These are phyloP conservation scores for Mesocricetus auratus DNA, from an alignment of 2,113 vertebrate genomes.

Conservation along the genomic window DNA sequence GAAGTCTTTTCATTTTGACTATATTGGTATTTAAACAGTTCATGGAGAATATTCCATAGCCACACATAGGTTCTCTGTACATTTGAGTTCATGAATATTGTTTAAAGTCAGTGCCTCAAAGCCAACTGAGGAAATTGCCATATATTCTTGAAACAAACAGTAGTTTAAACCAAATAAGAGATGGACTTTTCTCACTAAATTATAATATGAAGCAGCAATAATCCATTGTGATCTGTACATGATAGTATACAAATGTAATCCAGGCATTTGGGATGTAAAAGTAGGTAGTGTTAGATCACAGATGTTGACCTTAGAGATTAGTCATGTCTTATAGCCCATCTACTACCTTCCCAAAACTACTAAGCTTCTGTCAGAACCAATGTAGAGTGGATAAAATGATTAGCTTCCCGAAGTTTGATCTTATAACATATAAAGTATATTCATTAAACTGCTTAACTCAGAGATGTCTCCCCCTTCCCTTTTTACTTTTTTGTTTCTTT, in stretches of 20 bases:
- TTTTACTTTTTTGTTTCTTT: no score
- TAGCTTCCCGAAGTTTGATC: background rate
- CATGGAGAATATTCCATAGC: constrained; percentile 43
- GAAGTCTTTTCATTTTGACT: background rate
- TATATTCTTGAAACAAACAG: constrained; percentile 17
- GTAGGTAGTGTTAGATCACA: background rate
- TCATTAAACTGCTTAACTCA: background rate
- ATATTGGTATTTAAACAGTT: constrained; percentile 57
- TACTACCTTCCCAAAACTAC: background rate
- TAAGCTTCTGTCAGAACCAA: background rate
- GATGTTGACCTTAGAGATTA: background rate
- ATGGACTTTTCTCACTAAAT: constrained; percentile 14
- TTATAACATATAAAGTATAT: background rate
- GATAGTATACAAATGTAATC: background rate
- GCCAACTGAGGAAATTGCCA: constrained; percentile 41
- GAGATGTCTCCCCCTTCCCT: no score
- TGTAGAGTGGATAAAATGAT: background rate
- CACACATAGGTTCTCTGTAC: constrained; percentile 67
- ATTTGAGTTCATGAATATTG: constrained; percentile 56
- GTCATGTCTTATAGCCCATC: background rate
- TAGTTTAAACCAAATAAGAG: constrained; percentile 56
- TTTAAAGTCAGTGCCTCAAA: constrained; percentile 58
- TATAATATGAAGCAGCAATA: background rate
- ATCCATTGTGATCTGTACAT: background rate
- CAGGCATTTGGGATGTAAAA: background rate